phyloP scores from a whole-genome alignment of 2,888 invertebrate genomes.

The Euproctis similis region DNA sequence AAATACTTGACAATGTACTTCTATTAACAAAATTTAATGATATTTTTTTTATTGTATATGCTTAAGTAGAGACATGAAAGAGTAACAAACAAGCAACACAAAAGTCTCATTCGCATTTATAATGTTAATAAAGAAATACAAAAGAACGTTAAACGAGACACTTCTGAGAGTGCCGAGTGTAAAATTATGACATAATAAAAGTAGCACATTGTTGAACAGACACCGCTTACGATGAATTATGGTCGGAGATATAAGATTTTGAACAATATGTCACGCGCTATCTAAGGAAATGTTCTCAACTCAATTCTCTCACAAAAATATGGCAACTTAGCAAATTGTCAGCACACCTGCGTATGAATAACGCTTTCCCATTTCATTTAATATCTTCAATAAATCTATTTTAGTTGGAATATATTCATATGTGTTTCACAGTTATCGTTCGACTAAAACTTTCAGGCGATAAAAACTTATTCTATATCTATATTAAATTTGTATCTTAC shows the following conservation, averaged over 20 bases:
- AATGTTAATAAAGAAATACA: too few relatives aligned
- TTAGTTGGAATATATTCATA: constrained; percentile 58
- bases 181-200: constrained; percentile 26
- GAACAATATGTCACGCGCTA: constrained; percentile 25
- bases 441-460: constrained; percentile 23
- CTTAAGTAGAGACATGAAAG: too few relatives aligned
- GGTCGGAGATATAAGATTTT: constrained; percentile 23
- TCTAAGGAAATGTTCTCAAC: constrained; percentile 25
- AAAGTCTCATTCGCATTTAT: too few relatives aligned
- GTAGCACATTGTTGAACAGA: constrained; percentile 16
- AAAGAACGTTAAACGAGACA: background rate
- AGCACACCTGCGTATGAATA: constrained; percentile 70
- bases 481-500: too few relatives aligned
- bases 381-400: constrained; percentile 66
- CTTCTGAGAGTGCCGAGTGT: constrained; percentile 7
- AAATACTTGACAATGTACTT: too few relatives aligned
- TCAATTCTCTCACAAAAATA: constrained; percentile 66
- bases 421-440: constrained; percentile 39
- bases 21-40: too few relatives aligned
- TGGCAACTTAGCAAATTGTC: constrained; percentile 70
- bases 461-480: too few relatives aligned
- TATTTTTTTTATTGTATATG: too few relatives aligned
- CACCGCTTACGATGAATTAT: constrained; percentile 21
- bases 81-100: too few relatives aligned
- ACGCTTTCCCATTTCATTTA: constrained; percentile 62